phyloP scores from a whole-genome alignment of 2,888 invertebrate genomes.

The Cephalotes varians region DNA sequence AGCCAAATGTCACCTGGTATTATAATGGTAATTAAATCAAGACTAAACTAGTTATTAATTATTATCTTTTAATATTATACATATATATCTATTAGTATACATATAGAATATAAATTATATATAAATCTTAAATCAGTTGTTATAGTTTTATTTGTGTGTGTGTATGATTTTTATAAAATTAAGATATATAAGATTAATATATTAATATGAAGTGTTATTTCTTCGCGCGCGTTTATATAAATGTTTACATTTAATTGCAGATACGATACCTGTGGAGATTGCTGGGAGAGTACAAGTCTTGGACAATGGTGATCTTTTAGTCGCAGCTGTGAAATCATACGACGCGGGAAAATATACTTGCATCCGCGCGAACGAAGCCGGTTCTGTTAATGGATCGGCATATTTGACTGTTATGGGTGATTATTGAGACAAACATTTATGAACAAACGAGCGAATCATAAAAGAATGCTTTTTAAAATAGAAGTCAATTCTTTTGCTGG shows the following conservation, averaged over 20 bases:
- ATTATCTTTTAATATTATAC: slow-evolving; percentile 1
- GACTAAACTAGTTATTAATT: neutral
- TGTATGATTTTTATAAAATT: neutral
- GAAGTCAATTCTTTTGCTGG: neutral
- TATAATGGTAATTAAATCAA: slow-evolving; percentile 90
- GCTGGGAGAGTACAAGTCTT: slow-evolving; percentile 94
- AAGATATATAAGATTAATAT: neutral
- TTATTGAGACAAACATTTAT: neutral
- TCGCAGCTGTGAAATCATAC: slow-evolving; percentile 93
- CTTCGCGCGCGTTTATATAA: neutral
- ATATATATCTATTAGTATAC: neutral
- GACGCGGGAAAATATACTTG: slow-evolving; percentile 97
- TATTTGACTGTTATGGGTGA: slow-evolving; percentile 92
- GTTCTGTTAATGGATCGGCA: slow-evolving; percentile 93
- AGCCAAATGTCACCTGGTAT: slow-evolving; percentile 96
- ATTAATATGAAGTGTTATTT: neutral
- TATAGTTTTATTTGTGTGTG: neutral
- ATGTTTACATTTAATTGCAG: slow-evolving; percentile 81
- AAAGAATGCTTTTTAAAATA: no score
- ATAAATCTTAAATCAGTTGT: neutral
- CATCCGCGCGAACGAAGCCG: slow-evolving; percentile 95
- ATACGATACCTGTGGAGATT: slow-evolving; percentile 88
- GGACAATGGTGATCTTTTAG: slow-evolving; percentile 95
- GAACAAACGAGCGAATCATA: neutral
- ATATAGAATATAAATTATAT: neutral